A percentile compares a stretch with the other conserved stretches of the same genome.
phyloP scores from a whole-genome alignment of 2,888 invertebrate genomes.

The Lottia gigantea region DNA sequence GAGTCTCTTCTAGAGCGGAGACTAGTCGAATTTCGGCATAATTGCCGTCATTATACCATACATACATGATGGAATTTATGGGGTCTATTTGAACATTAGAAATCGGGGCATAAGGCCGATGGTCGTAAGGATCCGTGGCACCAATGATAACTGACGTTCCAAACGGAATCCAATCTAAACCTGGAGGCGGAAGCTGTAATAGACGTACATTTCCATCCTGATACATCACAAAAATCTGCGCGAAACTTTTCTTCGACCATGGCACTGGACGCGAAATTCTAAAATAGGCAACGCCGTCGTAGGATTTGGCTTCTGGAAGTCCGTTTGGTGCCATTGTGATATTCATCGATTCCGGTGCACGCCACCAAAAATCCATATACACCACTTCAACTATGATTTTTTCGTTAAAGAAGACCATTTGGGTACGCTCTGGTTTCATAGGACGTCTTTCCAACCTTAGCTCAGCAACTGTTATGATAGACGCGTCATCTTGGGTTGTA shows the following conservation, averaged over 20 bases:
- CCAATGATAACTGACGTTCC: slow-evolving; percentile 50
- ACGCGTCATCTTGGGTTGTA: slow-evolving; percentile 27
- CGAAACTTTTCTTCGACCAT: slow-evolving; percentile 35
- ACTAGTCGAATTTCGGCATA: slow-evolving; percentile 22
- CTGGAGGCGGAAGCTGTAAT: slow-evolving; percentile 42
- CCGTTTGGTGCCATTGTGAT: neutral
- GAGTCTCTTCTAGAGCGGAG: slow-evolving; percentile 18
- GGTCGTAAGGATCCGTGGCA: slow-evolving; percentile 31
- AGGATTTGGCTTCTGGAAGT: slow-evolving; percentile 6
- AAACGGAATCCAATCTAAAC: slow-evolving; percentile 52
- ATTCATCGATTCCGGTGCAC: slow-evolving; percentile 44
- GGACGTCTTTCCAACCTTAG: slow-evolving; percentile 40
- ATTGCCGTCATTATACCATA: slow-evolving; percentile 36
- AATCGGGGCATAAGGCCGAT: slow-evolving; percentile 41
- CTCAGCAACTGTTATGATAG: slow-evolving; percentile 30
- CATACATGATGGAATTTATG: slow-evolving; percentile 26
- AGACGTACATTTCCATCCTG: slow-evolving; percentile 49
- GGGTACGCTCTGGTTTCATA: slow-evolving; percentile 38
- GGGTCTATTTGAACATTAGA: slow-evolving; percentile 37
- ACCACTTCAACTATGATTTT: slow-evolving; percentile 43
- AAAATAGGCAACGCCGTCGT: slow-evolving; percentile 35
- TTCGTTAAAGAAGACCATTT: slow-evolving; percentile 37
- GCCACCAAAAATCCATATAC: slow-evolving; percentile 51
- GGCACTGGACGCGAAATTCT: slow-evolving; percentile 39
- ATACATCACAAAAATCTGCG: slow-evolving; percentile 49